Conservation (phyloP, 2,113 vertebrate species). For the Grallaria varia region DNA sequence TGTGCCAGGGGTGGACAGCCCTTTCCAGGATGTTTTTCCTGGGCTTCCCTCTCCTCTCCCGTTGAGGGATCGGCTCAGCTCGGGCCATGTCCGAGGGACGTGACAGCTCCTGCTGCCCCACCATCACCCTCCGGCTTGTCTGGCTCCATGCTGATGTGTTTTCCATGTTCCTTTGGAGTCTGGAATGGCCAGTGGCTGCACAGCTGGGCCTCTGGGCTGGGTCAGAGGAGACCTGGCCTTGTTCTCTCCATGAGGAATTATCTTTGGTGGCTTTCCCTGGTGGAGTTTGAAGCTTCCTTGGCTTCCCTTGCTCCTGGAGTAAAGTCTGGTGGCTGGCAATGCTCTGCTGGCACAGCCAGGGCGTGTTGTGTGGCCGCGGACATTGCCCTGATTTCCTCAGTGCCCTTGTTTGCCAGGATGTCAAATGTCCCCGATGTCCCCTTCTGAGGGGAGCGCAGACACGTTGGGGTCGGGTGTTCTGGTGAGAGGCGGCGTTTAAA, state of each 20-base stretch:
- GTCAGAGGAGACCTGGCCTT: neutral
- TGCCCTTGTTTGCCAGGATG: neutral
- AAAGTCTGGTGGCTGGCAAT: neutral
- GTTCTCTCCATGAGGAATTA: neutral
- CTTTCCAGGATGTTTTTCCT: neutral
- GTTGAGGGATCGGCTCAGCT: neutral
- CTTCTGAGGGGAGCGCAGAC: neutral
- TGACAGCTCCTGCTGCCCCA: neutral
- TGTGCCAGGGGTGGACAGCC: neutral
- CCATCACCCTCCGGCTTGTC: accelerated
- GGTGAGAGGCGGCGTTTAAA: accelerated
- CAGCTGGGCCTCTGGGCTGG: neutral
- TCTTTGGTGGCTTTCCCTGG: neutral
- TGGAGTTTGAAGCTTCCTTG: neutral
- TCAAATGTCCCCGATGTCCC: neutral
- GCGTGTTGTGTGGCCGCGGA: neutral
- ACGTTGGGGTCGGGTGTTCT: neutral
- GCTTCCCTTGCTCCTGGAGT: neutral
- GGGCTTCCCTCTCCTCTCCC: neutral
- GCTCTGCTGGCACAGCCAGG: neutral
- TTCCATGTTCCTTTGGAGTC: neutral
- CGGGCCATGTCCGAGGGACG: accelerated
- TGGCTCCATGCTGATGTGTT: accelerated
- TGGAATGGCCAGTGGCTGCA: neutral
- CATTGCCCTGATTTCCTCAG: neutral